These are phyloP conservation scores for Ceryle rudis DNA, from an alignment of 2,797 vertebrate genomes.

Conservation along the genomic window DNA sequence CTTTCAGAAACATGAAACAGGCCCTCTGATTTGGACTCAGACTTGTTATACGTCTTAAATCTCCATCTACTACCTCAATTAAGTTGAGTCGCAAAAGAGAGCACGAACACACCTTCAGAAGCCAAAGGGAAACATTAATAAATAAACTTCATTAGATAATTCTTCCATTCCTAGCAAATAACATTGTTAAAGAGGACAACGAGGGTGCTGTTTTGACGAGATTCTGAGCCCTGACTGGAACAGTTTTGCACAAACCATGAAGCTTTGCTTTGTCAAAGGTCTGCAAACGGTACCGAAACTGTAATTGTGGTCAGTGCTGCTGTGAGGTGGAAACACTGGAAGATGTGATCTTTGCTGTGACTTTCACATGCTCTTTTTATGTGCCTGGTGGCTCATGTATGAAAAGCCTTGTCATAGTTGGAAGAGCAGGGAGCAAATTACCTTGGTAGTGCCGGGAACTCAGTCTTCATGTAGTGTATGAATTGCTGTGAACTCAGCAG, in stretches of 20 bases:
- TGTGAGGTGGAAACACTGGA: background rate
- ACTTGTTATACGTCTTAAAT: background rate
- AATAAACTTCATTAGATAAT: background rate
- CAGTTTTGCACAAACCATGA: background rate
- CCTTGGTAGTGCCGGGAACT: background rate
- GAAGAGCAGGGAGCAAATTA: background rate
- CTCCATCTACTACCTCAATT: background rate
- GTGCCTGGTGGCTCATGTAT: background rate
- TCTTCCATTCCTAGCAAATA: background rate
- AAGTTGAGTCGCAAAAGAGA: background rate
- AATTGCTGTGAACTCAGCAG: background rate
- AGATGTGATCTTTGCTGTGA: background rate
- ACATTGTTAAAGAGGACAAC: background rate
- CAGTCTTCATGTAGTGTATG: rapidly evolving
- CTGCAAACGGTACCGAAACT: background rate
- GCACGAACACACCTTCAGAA: background rate
- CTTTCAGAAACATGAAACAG: background rate
- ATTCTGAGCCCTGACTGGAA: background rate
- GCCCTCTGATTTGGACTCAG: background rate
- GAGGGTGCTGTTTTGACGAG: background rate
- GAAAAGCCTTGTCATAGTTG: background rate
- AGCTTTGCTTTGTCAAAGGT: background rate
- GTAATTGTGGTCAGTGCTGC: background rate
- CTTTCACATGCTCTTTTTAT: background rate
- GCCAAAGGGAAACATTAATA: background rate